Evolutionary conservation across 2,888 invertebrate genomes (phyloP), one percentile per base, ranked within the genome.

Genomic region (Acrocyrtus sp.): DNA sequence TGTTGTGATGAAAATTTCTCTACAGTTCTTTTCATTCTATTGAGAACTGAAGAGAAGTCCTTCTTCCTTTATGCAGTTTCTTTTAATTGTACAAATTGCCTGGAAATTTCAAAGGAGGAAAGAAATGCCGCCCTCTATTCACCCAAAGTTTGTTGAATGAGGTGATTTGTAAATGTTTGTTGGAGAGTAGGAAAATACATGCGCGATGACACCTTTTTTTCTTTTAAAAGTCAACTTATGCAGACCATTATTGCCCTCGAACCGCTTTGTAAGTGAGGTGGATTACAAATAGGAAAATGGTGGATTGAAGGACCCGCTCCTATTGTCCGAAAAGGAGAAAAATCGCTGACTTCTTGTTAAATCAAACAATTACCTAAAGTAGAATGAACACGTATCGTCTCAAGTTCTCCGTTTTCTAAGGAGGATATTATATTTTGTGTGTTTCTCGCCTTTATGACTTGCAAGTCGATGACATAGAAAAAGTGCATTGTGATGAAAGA

Each of bases 1-100:
- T 57, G 51, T 68, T 47, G 61, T 61, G 61, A 62, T 61, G 69
- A 61, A 69, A n/a, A 69, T 69, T 69, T 69, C 56, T 69, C 69
- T 60, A 60, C 60, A 45, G 58, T 17, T 67, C 58, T 67, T 58
- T 60, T 67, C 67, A 67, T 47, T 22, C 58, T 34, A 45, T 56
- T 56, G n/a, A n/a, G n/a, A n/a, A n/a, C n/a, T n/a, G 47, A 65
- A 45, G 2, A 65, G 53, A 45, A 63, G 65, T 54, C 29, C 22
- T 43, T 54, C 27, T 51, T 27, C 41, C 19, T 22, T 54, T 51
- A 15, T 51, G 12, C 34, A 34, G 21, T 50, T 3, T 41, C 39
- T 27, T 66, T 47, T 41, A 41, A 57, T 57, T 57, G 17, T 66
- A 51, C 58, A 67, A 68, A 68, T 68, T 68, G 68, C 68, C 34